Evolutionary conservation across 2,888 invertebrate species (phyloP).

Genomic region (Zeuzera pyrina): DNA sequence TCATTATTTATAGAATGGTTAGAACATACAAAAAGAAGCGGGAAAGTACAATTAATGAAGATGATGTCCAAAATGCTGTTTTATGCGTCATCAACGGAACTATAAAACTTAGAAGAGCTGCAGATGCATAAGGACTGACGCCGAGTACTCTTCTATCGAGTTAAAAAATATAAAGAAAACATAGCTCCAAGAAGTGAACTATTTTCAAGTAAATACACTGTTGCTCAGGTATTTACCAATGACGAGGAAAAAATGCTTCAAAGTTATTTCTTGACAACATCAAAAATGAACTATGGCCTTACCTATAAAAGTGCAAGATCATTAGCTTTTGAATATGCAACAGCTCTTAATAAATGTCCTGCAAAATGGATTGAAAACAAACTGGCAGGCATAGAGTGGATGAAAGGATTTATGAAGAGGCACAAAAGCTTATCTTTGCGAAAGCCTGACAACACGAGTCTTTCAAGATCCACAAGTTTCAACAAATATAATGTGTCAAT

Average conservation of each 20-base stretch:
- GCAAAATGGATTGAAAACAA: background rate
- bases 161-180: slow-evolving; percentile 1
- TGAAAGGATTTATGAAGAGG: slow-evolving; percentile 13
- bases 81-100: too few species aligned
- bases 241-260: slow-evolving; percentile 13
- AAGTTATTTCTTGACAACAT: slow-evolving; percentile 15
- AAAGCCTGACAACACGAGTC: slow-evolving; percentile 16
- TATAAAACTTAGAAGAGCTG: too few species aligned
- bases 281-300: slow-evolving; percentile 19
- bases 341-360: slow-evolving; percentile 1
- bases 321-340: background rate
- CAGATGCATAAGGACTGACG: too few species aligned
- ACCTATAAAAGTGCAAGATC: background rate
- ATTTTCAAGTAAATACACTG: slow-evolving; percentile 11
- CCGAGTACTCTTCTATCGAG: slow-evolving; percentile 1
- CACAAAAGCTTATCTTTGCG: slow-evolving; percentile 4
- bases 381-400: slow-evolving; percentile 10
- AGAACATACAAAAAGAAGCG: too few species aligned
- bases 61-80: too few species aligned
- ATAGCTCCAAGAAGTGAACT: slow-evolving; percentile 2
- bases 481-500: slow-evolving; percentile 9
- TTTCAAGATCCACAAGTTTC: slow-evolving; percentile 12
- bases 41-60: too few species aligned
- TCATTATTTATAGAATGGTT: too few species aligned
- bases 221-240: slow-evolving; percentile 16